Conservation (phyloP, 2,797 vertebrate genomes). For the Phaenicophaeus curvirostris region DNA sequence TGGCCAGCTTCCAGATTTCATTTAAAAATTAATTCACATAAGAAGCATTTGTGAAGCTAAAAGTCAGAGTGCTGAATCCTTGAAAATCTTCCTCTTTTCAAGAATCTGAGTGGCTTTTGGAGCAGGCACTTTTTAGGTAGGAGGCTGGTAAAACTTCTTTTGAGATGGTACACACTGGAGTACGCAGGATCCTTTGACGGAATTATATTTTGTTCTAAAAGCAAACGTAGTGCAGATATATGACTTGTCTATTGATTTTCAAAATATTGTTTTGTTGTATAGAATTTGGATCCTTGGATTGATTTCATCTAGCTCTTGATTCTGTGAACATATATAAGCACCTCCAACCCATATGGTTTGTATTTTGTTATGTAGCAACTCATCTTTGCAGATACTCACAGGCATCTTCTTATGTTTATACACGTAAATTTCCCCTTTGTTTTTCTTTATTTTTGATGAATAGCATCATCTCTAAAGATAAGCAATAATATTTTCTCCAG, state of each 20-base stretch:
- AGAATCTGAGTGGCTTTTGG: neutral
- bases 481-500: neutral
- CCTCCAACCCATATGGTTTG: neutral
- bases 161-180: neutral
- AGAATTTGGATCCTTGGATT: neutral
- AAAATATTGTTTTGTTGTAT: neutral
- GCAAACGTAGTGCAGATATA: neutral
- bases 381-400: neutral
- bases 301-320: neutral
- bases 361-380: neutral
- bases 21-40: slow-evolving; percentile 50
- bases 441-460: neutral
- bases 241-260: neutral
- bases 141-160: neutral
- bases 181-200: neutral
- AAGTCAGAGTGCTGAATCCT: slow-evolving; percentile 11
- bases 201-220: neutral
- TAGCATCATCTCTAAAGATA: neutral
- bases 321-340: neutral
- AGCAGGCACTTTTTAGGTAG: neutral
- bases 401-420: neutral
- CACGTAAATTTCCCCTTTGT: neutral
- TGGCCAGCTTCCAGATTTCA: slow-evolving; percentile 53
- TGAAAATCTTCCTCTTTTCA: slow-evolving; percentile 13
- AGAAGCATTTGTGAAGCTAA: slow-evolving; percentile 30